phyloP scores from a whole-genome alignment of 2,888 invertebrate species.

The Drosophila mulleri region DNA sequence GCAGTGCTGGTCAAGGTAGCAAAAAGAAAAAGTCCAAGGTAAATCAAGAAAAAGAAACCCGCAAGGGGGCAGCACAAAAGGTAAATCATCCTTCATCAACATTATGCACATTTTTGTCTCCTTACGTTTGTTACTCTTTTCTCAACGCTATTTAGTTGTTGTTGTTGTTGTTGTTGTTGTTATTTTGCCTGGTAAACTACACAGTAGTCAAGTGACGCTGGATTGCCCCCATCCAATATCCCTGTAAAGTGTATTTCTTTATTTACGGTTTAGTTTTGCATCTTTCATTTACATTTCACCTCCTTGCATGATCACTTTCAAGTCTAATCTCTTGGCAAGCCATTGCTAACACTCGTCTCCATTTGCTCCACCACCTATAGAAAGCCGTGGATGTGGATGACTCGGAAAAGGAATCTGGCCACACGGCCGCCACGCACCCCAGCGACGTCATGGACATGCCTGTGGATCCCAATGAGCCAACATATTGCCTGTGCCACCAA shows the following conservation, averaged over 20 bases:
- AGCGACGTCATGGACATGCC: slow-evolving; percentile 96
- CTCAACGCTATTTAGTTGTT: slow-evolving; percentile 37
- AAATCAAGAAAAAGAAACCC: slow-evolving; percentile 86
- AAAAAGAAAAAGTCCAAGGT: slow-evolving; percentile 86
- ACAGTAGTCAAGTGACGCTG: slow-evolving; percentile 15
- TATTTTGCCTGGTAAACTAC: slow-evolving; percentile 16
- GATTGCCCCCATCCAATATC: background rate
- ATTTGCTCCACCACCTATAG: slow-evolving; percentile 47
- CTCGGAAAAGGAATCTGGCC: slow-evolving; percentile 86
- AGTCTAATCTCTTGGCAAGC: background rate
- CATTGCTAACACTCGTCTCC: slow-evolving; percentile 5
- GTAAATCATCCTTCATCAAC: slow-evolving; percentile 83
- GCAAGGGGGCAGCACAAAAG: slow-evolving; percentile 85
- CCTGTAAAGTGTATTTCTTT: background rate
- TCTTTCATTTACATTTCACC: slow-evolving; percentile 56
- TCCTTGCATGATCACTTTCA: slow-evolving; percentile 44
- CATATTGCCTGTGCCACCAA: slow-evolving; percentile 99
- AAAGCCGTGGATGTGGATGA: slow-evolving; percentile 86
- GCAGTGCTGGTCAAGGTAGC: slow-evolving; percentile 83
- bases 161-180: background rate
- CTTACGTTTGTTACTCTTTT: slow-evolving; percentile 25
- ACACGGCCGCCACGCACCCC: slow-evolving; percentile 88
- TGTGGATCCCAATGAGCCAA: slow-evolving; percentile 98
- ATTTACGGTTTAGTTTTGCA: slow-evolving; percentile 15
- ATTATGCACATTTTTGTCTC: slow-evolving; percentile 28